Evolutionary conservation across 2,888 invertebrate genomes (phyloP).

Genomic region (Andrena haemorrhoa): DNA sequence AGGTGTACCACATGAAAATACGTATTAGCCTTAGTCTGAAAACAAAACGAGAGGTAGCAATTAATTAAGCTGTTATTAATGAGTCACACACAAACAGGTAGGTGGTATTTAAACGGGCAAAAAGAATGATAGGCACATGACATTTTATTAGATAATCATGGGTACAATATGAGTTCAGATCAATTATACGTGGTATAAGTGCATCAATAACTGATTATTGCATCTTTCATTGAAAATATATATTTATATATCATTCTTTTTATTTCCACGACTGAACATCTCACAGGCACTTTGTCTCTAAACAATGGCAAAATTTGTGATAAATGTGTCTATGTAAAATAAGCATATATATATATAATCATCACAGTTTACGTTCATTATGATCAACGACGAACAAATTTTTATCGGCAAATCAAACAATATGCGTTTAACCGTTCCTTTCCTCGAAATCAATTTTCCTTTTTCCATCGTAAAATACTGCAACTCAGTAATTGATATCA

Average conservation of each 20-base stretch:
- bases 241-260: conserved; percentile 69
- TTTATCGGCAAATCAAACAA: conserved; percentile 44
- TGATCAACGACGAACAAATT: conserved; percentile 47
- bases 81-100: neutral
- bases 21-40: conserved; percentile 53
- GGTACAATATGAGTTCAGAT: conserved; percentile 78
- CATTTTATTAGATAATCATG: conserved; percentile 80
- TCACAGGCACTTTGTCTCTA: conserved; percentile 82
- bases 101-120: conserved; percentile 30
- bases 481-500: conserved; percentile 35
- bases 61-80: conserved; percentile 18
- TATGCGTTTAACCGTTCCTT: conserved; percentile 38
- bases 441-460: conserved; percentile 18
- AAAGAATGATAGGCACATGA: conserved; percentile 77
- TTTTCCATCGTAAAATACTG: conserved; percentile 1
- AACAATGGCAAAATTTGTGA: conserved; percentile 74
- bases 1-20: conserved; percentile 41
- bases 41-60: conserved; percentile 35
- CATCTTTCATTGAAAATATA: conserved; percentile 81
- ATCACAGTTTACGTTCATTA: conserved; percentile 63
- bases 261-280: conserved; percentile 75
- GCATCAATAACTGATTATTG: conserved; percentile 77
- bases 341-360: conserved; percentile 60
- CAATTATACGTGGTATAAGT: conserved; percentile 74
- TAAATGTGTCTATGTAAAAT: conserved; percentile 63